Evolutionary conservation across 2,797 vertebrate genomes (phyloP), one percentile per base, ranked within the genome.

Genomic region (Rhynchotus rufescens): DNA sequence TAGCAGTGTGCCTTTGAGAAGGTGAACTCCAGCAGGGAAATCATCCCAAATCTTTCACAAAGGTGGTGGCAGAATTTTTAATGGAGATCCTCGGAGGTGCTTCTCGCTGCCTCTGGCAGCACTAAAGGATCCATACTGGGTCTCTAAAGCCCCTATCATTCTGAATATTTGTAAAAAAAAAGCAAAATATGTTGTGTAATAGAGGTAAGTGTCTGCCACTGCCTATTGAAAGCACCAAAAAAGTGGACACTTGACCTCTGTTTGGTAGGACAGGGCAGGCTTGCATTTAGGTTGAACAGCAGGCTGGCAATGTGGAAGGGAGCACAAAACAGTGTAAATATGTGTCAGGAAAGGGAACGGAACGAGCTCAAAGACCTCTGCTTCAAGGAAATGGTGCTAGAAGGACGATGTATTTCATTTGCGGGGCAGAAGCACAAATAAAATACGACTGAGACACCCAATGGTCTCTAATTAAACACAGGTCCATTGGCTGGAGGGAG

Each of bases 1-100:
- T 92, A 95, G 80, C 86, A 77, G 52, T 20, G 16, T 71, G 56
- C 34, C 54, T 95, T 89, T 88, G 71, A 90, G 88, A 81, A 80
- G 64, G 52, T 71, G 74, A 94, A 65, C 82, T 77, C 49, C 65
- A 62, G 32, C 64, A 94, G 74, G 40, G 66, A 76, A 92, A 78
- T 73, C 76, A 89, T 23, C 76, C 51, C 69, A 87, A 61, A 83
- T 15, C 16, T 86, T 81, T 94, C 81, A 76, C 1, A 0, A 26
- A 72, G 8, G 51, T 86, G 71, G 26, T 45, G 38, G 44, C 32
- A 81, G 32, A 40, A 20, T 19, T 87, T 82, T 44, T 80, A 91
- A 88, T 0, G 2, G 28, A 73, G 79, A 44, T 74, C 61, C 34
- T 0, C 1, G 73, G 44, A 69, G 15, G 15, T 14, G 54, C 25